phyloP scores from a whole-genome alignment of 2,888 invertebrate genomes.

The Nephrotoma flavescens region DNA sequence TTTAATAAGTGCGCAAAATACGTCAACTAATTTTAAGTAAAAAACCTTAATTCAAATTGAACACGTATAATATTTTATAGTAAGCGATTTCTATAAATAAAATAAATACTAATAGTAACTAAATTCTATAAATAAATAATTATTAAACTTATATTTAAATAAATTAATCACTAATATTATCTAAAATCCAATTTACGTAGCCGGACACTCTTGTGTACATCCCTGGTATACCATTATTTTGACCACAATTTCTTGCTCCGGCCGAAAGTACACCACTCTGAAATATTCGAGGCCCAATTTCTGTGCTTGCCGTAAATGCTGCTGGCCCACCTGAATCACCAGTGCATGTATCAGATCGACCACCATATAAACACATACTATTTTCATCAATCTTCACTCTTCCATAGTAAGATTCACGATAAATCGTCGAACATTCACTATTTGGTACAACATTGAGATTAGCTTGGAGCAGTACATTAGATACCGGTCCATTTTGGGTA shows the following conservation, averaged over 20 bases:
- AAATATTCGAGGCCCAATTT: not conserved
- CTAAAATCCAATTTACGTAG: slow-evolving; percentile 9
- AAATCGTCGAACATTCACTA: not conserved
- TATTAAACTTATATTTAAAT: too few relatives aligned
- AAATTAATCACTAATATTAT: slow-evolving; percentile 4
- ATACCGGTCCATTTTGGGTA: slow-evolving; percentile 26
- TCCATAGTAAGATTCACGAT: too few relatives aligned
- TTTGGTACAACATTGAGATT: not conserved
- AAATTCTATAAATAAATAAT: too few relatives aligned
- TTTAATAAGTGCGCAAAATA: too few relatives aligned
- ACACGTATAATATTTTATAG: too few relatives aligned
- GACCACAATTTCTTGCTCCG: not conserved
- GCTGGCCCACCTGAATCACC: slow-evolving; percentile 2
- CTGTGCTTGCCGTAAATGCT: not conserved
- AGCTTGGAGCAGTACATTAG: not conserved
- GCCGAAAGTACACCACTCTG: slow-evolving; percentile 4
- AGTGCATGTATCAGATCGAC: not conserved
- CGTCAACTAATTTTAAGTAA: too few relatives aligned
- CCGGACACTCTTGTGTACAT: not conserved
- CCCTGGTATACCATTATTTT: not conserved
- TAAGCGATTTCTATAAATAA: too few relatives aligned
- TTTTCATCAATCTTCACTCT: not conserved
- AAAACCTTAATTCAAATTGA: too few relatives aligned
- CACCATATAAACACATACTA: not conserved
- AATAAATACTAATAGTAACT: too few relatives aligned